Conservation (phyloP, 2,113 vertebrate species). For the Pao palembangensis region DNA sequence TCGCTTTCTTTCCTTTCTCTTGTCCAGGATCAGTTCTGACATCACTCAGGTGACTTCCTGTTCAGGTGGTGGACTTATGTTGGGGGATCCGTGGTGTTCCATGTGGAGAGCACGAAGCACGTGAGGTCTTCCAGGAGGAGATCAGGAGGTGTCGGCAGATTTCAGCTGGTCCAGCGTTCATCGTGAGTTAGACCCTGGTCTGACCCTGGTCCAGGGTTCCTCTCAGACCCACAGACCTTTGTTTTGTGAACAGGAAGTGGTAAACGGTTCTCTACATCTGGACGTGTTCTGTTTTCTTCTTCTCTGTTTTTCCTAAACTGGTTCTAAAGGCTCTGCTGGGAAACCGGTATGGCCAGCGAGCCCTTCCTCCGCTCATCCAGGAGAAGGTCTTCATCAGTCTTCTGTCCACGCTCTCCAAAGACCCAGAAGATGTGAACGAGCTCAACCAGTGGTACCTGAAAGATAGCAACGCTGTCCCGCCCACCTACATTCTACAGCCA, state of each 20-base stretch:
- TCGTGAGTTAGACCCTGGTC: conserved; percentile 64
- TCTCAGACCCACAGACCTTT: too few relatives aligned
- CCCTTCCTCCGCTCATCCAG: conserved; percentile 64
- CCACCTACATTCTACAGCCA: conserved; percentile 76
- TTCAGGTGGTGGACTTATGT: conserved; percentile 78
- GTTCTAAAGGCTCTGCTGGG: conserved; percentile 78
- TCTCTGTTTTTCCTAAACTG: not conserved
- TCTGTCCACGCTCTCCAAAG: conserved; percentile 62
- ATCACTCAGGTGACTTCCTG: not conserved
- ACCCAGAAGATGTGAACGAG: conserved; percentile 60
- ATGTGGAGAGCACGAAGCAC: conserved; percentile 63
- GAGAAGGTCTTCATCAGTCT: conserved; percentile 76
- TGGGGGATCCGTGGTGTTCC: conserved; percentile 71
- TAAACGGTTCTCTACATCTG: not conserved
- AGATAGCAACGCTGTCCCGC: conserved; percentile 75
- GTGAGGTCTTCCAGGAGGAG: conserved; percentile 78
- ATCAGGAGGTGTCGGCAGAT: conserved; percentile 65
- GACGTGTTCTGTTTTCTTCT: not conserved
- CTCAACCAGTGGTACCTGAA: conserved; percentile 71
- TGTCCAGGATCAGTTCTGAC: not conserved
- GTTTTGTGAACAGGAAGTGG: too few relatives aligned
- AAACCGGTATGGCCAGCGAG: conserved; percentile 73
- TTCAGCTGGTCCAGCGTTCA: conserved; percentile 75
- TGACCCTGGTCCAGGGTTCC: too few relatives aligned
- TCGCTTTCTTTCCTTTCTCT: not conserved